Base-by-base conservation (phyloP, 2,888 invertebrate genomes). In the Zele albiditarsus region DNA sequence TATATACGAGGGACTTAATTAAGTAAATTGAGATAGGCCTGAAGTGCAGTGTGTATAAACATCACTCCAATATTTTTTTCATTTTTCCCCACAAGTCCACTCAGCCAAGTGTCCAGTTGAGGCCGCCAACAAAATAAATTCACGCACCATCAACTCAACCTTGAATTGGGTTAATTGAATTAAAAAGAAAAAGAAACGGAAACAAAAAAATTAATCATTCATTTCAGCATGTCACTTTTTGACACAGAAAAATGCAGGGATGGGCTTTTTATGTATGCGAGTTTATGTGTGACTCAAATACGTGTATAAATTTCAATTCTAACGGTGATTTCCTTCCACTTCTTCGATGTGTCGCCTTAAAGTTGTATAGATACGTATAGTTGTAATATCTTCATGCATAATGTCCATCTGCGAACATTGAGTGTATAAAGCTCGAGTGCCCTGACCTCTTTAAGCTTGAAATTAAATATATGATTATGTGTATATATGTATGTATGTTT, bases 321-420 rank as follows among this genome's bases (percentile, higher is more conserved):
- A 73, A 67, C 73, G 66, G 72, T 73, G 58, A 72, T 57, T 73
- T n/a, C 38, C 57, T 38, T 57, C 16, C 20, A 62, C 31, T n/a
- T 46, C 46, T 16, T 46, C 46, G 16, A 46, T 16, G 3, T n/a
- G n/a, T 46, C 46, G n/a, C 46, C 5, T 46, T 14, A n/a, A 46
- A 46, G 46, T 46, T 14, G 16, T 46, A 46, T 46, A 42, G 38
- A 66, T 65, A 65, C 46, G 25, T 60, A 23, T 28, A 25, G 23
- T 58, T 20, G 65, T 58, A 28, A 25, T 46, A 49, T 23, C 46
- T n/a, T 67, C 38, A 72, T 63, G 27, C 66, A 73, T 60, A n/a
- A 58, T 28, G 28, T 62, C 10, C 14, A 33, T 63, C n/a, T 23
- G 16, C 23, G 20, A 28, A 62, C 68, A 60, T 60, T 27, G 42